Evolutionary conservation across 1,140 invertebrate species (phyloP), one percentile per base, ranked within the genome.

Genomic region (Rhopalosiphum maidis): DNA sequence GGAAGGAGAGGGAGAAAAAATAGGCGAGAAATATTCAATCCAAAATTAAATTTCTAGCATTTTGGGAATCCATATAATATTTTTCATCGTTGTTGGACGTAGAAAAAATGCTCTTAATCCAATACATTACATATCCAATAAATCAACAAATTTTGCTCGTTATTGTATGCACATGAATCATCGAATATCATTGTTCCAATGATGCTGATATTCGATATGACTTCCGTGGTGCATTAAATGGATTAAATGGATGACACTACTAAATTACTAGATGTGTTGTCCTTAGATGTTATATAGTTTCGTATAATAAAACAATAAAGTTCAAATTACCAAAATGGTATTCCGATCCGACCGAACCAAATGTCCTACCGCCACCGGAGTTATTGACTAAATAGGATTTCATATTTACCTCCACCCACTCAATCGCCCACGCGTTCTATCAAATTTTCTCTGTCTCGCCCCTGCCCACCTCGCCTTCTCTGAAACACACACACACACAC

Each of bases 371-470:
- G 43, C 30, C 86, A n/a, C 30, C 30, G 86, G 18, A 30, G 86
- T 21, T 87, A 48, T 87, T 46, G 86, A 48, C 43, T 48, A n/a
- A 48, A 87, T 48, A 87, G 25, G n/a, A 87, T 87, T 87, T 87
- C 46, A 48, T 48, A 87, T 48, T 48, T 87, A 48, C 86, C 46
- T 87, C 85, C 85, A 7, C 85, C 41, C 41, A 46, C 43, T 15
- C 60, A n/a, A 5, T n/a, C 60, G 30, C 15, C 60, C 60, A 68
- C 30, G 30, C 60, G 15, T 68, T n/a, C 60, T 68, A 68, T n/a
- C 25, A 68, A 68, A 68, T 68, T n/a, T 18, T n/a, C 60, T 68
- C 60, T 18, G 25, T 60, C 25, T 30, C 25, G 15, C 48, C 9
- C 55, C 25, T 30, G 9, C 15, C 60, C n/a, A 1, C 23, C 60